Percentiles rank a stretch among this genome's conserved stretches.
These are phyloP conservation scores for Aphidius gifuensis DNA, from an alignment of 1,140 invertebrate genomes.

Conservation along the genomic window DNA sequence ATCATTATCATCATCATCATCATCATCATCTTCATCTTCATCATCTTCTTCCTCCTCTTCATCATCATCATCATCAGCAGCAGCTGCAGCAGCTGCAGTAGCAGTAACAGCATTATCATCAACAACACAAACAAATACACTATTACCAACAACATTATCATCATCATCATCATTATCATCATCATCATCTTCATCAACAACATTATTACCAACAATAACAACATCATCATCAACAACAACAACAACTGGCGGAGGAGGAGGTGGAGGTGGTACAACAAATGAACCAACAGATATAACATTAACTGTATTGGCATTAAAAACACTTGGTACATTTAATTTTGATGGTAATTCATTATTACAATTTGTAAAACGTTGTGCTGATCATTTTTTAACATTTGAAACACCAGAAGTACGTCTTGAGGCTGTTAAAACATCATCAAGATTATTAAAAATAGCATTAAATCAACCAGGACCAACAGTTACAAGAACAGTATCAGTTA, in stretches of 20 bases:
- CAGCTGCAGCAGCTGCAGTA: no score
- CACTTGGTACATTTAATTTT: conserved; percentile 95
- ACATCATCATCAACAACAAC: not conserved
- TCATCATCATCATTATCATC: no score
- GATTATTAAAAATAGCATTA: conserved; percentile 79
- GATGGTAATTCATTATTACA: conserved; percentile 89
- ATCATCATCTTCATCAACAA: no score
- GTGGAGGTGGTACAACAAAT: conserved; percentile 22
- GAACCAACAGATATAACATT: conserved; percentile 68
- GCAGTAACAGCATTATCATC: no score
- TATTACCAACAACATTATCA: no score
- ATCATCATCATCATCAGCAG: no score
- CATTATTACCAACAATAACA: not conserved
- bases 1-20: no score
- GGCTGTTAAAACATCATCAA: conserved; percentile 90
- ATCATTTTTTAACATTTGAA: conserved; percentile 89
- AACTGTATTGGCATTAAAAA: conserved; percentile 88
- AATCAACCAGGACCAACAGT: conserved; percentile 70
- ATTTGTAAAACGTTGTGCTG: conserved; percentile 89
- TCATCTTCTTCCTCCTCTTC: no score
- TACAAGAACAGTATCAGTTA: conserved; percentile 82
- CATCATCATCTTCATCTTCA: no score
- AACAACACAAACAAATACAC: no score
- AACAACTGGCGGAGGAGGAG: conserved; percentile 20
- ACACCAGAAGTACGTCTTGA: conserved; percentile 86